Conservation (phyloP, 2,113 vertebrate species). For the Tapirus terrestris region DNA sequence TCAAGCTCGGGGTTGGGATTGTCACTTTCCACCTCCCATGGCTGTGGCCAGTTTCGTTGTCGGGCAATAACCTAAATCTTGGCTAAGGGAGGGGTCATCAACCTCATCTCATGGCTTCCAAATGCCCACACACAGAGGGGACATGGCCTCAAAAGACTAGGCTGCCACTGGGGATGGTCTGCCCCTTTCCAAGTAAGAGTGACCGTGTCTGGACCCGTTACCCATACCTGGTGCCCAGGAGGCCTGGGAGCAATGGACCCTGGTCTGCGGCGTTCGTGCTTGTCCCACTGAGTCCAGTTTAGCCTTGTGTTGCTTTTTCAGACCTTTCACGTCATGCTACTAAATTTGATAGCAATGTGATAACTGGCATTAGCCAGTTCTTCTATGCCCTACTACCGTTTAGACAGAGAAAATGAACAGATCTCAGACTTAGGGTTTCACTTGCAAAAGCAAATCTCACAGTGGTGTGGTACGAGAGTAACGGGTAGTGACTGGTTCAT, state of each 20-base stretch:
- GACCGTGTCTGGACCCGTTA: rapidly evolving
- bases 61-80: not conserved
- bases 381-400: not conserved
- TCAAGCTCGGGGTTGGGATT: not conserved
- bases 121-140: not conserved
- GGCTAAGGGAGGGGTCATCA: not conserved
- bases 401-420: not conserved
- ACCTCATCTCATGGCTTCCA: not conserved
- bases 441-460: not conserved
- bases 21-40: not conserved
- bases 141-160: not conserved
- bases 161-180: not conserved
- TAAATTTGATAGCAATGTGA: too few relatives aligned
- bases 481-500: not conserved
- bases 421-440: not conserved
- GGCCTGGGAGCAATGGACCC: not conserved
- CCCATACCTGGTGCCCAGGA: not conserved
- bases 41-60: not conserved
- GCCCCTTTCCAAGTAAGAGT: not conserved
- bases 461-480: not conserved
- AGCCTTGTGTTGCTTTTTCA: not conserved
- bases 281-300: not conserved
- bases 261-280: not conserved
- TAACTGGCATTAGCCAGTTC: not conserved
- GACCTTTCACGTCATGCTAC: not conserved